Conservation (phyloP, 2,113 vertebrate species). For the Chrysemys picta region DNA sequence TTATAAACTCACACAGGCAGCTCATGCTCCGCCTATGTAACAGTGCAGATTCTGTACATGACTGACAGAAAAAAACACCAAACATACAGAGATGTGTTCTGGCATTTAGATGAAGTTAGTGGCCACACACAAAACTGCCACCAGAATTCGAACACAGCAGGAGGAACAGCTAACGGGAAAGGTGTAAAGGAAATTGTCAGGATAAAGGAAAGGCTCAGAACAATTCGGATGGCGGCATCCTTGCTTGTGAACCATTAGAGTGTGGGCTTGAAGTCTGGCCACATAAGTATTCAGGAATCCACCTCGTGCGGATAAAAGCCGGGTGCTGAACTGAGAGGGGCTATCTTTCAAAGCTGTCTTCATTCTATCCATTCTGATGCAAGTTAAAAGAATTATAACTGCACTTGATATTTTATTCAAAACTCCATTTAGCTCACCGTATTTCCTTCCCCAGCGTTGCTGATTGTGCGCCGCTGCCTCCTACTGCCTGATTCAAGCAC, state of each 20-base stretch:
- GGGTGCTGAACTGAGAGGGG: not conserved
- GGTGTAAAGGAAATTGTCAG: slow-evolving; percentile 21
- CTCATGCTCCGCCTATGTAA: not conserved
- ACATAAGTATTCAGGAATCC: not conserved
- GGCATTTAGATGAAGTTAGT: slow-evolving; percentile 29
- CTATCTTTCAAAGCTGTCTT: accelerated
- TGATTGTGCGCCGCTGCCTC: accelerated
- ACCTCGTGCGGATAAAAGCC: not conserved
- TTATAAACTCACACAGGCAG: not conserved
- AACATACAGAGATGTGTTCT: not conserved
- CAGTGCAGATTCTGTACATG: not conserved
- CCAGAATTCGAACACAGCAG: slow-evolving; percentile 10
- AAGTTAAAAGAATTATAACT: not conserved
- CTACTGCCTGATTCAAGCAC: accelerated
- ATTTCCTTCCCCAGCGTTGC: not conserved
- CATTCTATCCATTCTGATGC: accelerated
- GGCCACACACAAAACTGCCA: accelerated
- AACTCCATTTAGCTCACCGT: not conserved
- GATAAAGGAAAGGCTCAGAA: not conserved
- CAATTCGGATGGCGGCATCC: not conserved
- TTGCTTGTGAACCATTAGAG: not conserved
- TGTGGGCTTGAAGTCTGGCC: not conserved
- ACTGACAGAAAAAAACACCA: not conserved
- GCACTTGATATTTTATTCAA: not conserved
- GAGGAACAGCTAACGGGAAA: not conserved